phyloP scores from a whole-genome alignment of 2,113 vertebrate species.

The Thunnus maccoyii region DNA sequence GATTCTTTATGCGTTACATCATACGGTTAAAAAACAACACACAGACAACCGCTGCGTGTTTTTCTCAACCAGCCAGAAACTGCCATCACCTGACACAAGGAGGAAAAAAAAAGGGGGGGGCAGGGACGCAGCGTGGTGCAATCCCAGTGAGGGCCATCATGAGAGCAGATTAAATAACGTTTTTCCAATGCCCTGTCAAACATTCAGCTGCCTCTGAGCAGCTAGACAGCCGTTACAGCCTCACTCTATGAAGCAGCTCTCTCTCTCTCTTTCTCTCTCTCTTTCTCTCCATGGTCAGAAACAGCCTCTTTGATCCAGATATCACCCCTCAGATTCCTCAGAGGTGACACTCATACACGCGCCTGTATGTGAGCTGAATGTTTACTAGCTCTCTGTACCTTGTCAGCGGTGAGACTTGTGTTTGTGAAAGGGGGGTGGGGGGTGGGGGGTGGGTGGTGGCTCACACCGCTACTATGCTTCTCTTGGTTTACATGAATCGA shows the following conservation, averaged over 20 bases:
- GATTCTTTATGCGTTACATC: slow-evolving; percentile 75
- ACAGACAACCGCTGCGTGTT: slow-evolving; percentile 36
- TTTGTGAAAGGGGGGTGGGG: slow-evolving; percentile 49
- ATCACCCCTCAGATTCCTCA: slow-evolving; percentile 75
- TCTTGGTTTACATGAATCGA: slow-evolving; percentile 71
- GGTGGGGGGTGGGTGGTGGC: slow-evolving; percentile 34
- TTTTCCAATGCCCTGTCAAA: slow-evolving; percentile 87
- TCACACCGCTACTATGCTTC: slow-evolving; percentile 65
- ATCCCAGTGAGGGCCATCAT: slow-evolving; percentile 85
- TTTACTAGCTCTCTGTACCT: slow-evolving; percentile 66
- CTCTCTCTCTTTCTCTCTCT: slow-evolving; percentile 47
- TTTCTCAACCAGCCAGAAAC: slow-evolving; percentile 73
- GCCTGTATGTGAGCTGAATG: slow-evolving; percentile 66
- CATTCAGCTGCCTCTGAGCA: slow-evolving; percentile 82
- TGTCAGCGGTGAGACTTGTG: slow-evolving; percentile 64
- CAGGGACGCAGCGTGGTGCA: slow-evolving; percentile 73
- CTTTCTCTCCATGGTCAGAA: slow-evolving; percentile 63
- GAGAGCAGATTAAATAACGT: slow-evolving; percentile 89
- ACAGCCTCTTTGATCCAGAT: slow-evolving; percentile 79
- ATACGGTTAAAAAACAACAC: slow-evolving; percentile 43
- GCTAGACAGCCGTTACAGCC: slow-evolving; percentile 80
- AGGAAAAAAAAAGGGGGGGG: slow-evolving; percentile 37
- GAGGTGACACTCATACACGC: slow-evolving; percentile 72
- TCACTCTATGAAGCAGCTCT: slow-evolving; percentile 78
- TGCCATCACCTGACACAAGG: slow-evolving; percentile 70